These are phyloP conservation scores for Stegostoma tigrinum DNA, from an alignment of 2,113 vertebrate genomes.

Conservation along the genomic window DNA sequence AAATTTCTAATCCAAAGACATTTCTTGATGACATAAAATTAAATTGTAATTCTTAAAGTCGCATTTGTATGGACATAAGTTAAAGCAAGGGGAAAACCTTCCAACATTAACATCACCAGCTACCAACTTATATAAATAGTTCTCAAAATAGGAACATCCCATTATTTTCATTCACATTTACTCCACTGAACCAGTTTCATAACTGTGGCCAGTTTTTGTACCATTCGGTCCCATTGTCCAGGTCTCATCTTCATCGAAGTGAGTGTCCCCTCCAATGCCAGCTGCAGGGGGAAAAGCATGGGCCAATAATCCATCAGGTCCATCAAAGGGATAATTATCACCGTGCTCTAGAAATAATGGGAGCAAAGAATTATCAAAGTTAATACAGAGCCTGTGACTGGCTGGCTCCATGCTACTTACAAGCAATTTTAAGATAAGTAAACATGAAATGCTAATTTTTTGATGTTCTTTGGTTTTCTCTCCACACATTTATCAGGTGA, in stretches of 20 bases:
- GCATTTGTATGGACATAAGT: background rate
- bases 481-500: background rate
- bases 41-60: background rate
- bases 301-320: constrained; percentile 72
- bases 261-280: constrained; percentile 74
- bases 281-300: constrained; percentile 81
- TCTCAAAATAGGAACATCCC: background rate
- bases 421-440: background rate
- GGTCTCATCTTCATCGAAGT: constrained; percentile 77
- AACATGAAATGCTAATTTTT: background rate
- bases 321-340: constrained; percentile 83
- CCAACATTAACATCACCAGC: background rate
- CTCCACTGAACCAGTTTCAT: background rate
- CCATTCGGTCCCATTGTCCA: constrained; percentile 65
- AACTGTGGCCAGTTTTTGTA: constrained; percentile 42
- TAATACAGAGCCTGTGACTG: background rate
- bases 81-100: background rate
- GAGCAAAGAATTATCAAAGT: background rate
- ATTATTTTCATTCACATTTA: background rate
- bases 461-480: background rate
- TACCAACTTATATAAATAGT: background rate
- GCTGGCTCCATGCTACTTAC: background rate
- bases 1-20: background rate
- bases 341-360: constrained; percentile 60
- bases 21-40: background rate